phyloP scores from a whole-genome alignment of 2,888 invertebrate species.

The Drosophila nigritarsus region DNA sequence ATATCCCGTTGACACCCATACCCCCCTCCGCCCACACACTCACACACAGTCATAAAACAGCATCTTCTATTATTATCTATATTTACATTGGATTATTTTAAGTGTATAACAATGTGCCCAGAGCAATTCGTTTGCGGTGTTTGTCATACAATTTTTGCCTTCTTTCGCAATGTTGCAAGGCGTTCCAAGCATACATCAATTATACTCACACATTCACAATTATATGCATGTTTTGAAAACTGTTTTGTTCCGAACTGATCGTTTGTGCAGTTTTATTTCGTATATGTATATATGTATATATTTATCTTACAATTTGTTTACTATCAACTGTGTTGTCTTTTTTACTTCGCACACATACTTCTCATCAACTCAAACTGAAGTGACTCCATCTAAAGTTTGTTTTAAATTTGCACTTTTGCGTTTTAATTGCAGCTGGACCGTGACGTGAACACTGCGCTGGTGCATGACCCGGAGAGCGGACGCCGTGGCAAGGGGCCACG shows the following conservation, averaged over 20 bases:
- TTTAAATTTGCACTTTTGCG: slow-evolving; percentile 2
- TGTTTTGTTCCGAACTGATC: slow-evolving; percentile 65
- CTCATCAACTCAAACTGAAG: slow-evolving; percentile 37
- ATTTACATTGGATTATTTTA: slow-evolving; percentile 14
- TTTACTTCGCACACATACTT: slow-evolving; percentile 63
- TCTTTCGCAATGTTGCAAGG: slow-evolving; percentile 10
- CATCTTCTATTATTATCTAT: slow-evolving; percentile 28
- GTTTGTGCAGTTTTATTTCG: slow-evolving; percentile 42
- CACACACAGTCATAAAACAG: slow-evolving; percentile 18
- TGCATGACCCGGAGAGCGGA: slow-evolving; percentile 86
- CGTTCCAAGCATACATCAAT: slow-evolving; percentile 11
- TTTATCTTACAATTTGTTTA: slow-evolving; percentile 11
- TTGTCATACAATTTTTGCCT: slow-evolving; percentile 6
- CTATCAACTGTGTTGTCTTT: slow-evolving; percentile 40
- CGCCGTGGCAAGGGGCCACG: slow-evolving; percentile 85
- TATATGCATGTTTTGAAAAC: slow-evolving; percentile 45
- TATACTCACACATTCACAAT: slow-evolving; percentile 12
- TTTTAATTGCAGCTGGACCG: slow-evolving; percentile 80
- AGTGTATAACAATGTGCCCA: slow-evolving; percentile 24
- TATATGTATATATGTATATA: slow-evolving; percentile 4
- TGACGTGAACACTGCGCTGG: slow-evolving; percentile 79
- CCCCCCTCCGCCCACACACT: neutral
- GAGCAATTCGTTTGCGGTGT: slow-evolving; percentile 10
- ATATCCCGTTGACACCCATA: slow-evolving; percentile 11
- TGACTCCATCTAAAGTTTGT: neutral